Base-by-base conservation (phyloP, 2,113 vertebrate genomes). In the Spilogale gracilis region DNA sequence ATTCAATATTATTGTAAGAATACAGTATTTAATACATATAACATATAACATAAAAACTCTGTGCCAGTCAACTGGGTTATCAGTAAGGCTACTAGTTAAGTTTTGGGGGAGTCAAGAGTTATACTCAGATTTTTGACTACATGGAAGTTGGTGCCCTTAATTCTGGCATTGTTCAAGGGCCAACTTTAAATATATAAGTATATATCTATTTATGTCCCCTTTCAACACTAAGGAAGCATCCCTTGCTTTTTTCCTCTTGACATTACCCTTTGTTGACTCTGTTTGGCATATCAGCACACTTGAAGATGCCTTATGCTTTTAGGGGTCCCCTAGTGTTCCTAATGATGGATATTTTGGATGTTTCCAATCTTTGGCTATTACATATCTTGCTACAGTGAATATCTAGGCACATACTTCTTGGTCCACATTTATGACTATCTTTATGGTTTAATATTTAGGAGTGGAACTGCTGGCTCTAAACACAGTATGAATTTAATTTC, bases 401-500 rank as follows among this genome's bases (percentile, higher is more conserved):
- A 81, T 84, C 43, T 93, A 69, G 63, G 9, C 52, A 89, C 3
- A 69, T 76, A 82, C 54, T 86, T 89, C 79, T 82, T 78, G 23
- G 13, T 82, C 45, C 43, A 78, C 38, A 63, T 8, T 20, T 94
- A 25, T 63, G 50, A 20, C 87, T 86, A 0, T 58, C 60, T 90
- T 63, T 93, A 67, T 6, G 8, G 16, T 63, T 93, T 97, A 95
- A 91, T 63, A 65, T 50, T 79, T 96, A 88, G 30, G 85, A 89
- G 58, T 69, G 48, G 32, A 52, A 82, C 79, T 76, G 9, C 87
- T 94, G 63, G 23, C 23, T 95, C 32, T 89, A 86, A 86, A 76
- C 67, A 95, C 48, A 86, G 23, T 30, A 50, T 81, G 86, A 92
- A 67, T 94, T 90, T 95, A 79, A 94, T 92, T 94, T 83, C 80